Percentiles rank a stretch among this genome's conserved stretches.
phyloP scores from a whole-genome alignment of 1,140 invertebrate genomes.

The Drosophila obscura region DNA sequence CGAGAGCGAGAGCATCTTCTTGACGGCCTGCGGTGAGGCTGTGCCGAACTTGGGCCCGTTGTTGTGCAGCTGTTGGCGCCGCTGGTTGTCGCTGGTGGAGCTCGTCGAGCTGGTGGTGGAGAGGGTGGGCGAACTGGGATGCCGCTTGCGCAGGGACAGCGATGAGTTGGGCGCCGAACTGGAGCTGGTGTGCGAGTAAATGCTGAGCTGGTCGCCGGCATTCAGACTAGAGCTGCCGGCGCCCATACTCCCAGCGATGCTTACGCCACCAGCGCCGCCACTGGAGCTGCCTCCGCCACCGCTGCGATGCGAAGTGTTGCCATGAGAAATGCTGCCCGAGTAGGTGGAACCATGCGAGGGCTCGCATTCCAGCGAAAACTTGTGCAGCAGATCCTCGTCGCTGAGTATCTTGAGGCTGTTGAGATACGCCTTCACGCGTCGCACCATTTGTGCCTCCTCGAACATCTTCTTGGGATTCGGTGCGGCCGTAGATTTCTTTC shows the following conservation, averaged over 20 bases:
- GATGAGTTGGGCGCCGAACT: conserved; percentile 69
- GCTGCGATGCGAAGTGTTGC: conserved; percentile 79
- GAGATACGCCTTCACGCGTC: conserved; percentile 97
- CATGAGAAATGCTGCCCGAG: conserved; percentile 84
- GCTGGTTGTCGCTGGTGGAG: conserved; percentile 94
- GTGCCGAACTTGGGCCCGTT: conserved; percentile 91
- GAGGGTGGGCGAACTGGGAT: conserved; percentile 88
- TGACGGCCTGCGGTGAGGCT: conserved; percentile 96
- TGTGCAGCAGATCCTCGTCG: conserved; percentile 95
- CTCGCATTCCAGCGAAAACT: conserved; percentile 96
- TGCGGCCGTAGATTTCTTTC: conserved; percentile 95
- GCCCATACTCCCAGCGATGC: conserved; percentile 72
- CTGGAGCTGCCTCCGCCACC: conserved; percentile 74
- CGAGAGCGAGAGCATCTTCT: conserved; percentile 95
- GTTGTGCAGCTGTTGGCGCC: conserved; percentile 91
- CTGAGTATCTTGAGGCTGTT: conserved; percentile 93
- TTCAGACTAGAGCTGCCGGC: conserved; percentile 59
- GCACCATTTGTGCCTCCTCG: conserved; percentile 99
- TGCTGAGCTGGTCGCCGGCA: conserved; percentile 76
- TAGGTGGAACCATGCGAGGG: conserved; percentile 85
- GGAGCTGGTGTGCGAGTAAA: conserved; percentile 65
- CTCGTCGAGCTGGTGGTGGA: conserved; percentile 94
- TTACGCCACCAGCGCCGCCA: conserved; percentile 50
- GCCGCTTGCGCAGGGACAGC: conserved; percentile 87
- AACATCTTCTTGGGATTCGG: conserved; percentile 99